Evolutionary conservation across 2,888 invertebrate species (phyloP), one percentile per base, ranked within the genome.

Genomic region (Scrobipalpa atriplicella): DNA sequence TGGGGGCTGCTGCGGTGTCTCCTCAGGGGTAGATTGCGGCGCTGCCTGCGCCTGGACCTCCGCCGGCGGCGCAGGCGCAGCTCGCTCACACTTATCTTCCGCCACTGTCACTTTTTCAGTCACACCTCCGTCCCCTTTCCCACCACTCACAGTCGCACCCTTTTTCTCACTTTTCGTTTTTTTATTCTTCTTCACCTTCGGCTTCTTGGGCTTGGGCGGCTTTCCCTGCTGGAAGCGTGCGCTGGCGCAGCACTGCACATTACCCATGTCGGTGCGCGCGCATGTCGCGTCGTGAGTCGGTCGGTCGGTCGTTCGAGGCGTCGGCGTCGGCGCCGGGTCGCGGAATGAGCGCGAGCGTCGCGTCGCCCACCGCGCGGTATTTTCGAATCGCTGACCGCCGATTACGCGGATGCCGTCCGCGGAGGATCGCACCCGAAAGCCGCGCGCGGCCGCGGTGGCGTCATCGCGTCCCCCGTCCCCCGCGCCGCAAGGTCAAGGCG

Each of bases 341-440:
- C 92, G 84, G 89, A 91, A 89, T 90, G 90, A 90, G 85, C 81
- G 78, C 81, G 83, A 73, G 78, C 77, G 78, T 76, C 82, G 83
- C 82, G 83, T 81, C 77, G 82, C 84, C 80, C 82, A 83, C 85
- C 86, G 82, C 81, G 82, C 82, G 84, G 81, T 89, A 88, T 89
- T 90, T 90, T 89, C 78, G 87, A 86, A 87, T 83, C 78, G 82
- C 85, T 89, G 87, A 89, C 89, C 90, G 81, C 90, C 87, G 88
- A 89, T 89, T 89, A 92, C 90, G 90, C 92, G 92, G 89, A 92
- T 91, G 85, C 84, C 87, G 87, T 86, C 86, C 87, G 82, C 89
- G 87, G 87, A 90, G 92, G 91, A 91, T 92, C 90, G 90, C 90
- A 89, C 90, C 92, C 92, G 92, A 92, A 92, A 92, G 92, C 91